These are phyloP conservation scores for Cynodonichthys magdalenae DNA, from an alignment of 2,797 vertebrate species.

Conservation along the genomic window DNA sequence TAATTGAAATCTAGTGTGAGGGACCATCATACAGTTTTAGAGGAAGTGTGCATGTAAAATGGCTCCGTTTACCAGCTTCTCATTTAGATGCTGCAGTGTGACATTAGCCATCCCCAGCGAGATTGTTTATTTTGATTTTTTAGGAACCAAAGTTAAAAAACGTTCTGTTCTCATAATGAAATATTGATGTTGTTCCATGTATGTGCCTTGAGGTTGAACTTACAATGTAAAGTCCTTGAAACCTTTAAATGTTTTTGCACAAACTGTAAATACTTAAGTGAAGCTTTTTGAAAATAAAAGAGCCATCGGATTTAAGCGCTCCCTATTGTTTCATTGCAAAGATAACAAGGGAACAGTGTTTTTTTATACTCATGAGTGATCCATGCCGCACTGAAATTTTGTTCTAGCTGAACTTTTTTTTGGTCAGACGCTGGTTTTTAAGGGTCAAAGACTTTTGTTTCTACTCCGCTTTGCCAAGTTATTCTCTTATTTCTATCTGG, in stretches of 20 bases:
- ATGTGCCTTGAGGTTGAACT: constrained; percentile 89
- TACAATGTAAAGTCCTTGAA: constrained; percentile 89
- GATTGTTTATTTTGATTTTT: constrained; percentile 71
- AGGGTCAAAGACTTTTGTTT: constrained; percentile 30
- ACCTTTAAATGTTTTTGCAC: constrained; percentile 90
- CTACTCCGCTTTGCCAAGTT: constrained; percentile 45
- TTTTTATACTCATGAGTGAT: constrained; percentile 14
- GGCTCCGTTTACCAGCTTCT: constrained; percentile 46
- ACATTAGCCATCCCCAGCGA: constrained; percentile 58
- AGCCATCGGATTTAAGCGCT: constrained; percentile 80
- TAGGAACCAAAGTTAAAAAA: constrained; percentile 83
- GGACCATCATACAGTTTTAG: constrained; percentile 17
- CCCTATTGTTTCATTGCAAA: constrained; percentile 42
- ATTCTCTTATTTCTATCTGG: constrained; percentile 59
- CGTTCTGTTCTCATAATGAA: constrained; percentile 82
- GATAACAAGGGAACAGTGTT: not conserved
- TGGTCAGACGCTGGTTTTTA: constrained; percentile 46
- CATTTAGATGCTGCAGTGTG: constrained; percentile 61
- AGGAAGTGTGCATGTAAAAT: constrained; percentile 64
- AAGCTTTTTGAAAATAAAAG: constrained; percentile 86
- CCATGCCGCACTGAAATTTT: constrained; percentile 16
- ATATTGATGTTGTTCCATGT: constrained; percentile 86
- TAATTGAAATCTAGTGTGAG: constrained; percentile 30
- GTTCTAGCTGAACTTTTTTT: constrained; percentile 39
- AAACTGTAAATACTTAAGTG: constrained; percentile 87